These are phyloP conservation scores for Drosophila yooni DNA, from an alignment of 2,888 invertebrate genomes.

Conservation along the genomic window DNA sequence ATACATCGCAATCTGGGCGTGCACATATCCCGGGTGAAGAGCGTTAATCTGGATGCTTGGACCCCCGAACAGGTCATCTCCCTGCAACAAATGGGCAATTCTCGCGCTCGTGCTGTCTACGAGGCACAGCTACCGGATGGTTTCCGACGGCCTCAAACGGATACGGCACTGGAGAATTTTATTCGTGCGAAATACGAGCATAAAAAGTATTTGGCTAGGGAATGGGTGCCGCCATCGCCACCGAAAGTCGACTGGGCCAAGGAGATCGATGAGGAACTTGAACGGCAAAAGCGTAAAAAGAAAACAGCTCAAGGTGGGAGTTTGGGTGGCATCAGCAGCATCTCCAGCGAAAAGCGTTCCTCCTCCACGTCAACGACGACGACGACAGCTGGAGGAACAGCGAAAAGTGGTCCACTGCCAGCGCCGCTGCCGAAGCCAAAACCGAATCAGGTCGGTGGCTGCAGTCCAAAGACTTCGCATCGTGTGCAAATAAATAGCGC, in stretches of 20 bases:
- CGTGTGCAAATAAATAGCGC: slow-evolving; percentile 62
- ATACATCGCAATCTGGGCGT: slow-evolving; percentile 99
- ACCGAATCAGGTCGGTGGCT: slow-evolving; percentile 80
- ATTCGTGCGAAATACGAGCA: slow-evolving; percentile 99
- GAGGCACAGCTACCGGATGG: slow-evolving; percentile 98
- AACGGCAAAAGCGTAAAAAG: slow-evolving; percentile 93
- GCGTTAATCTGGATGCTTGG: slow-evolving; percentile 99
- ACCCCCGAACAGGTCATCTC: slow-evolving; percentile 98
- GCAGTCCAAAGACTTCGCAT: slow-evolving; percentile 84
- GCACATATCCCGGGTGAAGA: slow-evolving; percentile 99
- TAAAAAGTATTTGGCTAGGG: slow-evolving; percentile 99
- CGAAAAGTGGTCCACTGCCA: slow-evolving; percentile 74
- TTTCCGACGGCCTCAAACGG: slow-evolving; percentile 97
- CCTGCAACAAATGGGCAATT: slow-evolving; percentile 99
- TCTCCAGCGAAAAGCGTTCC: slow-evolving; percentile 65
- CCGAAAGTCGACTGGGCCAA: slow-evolving; percentile 95
- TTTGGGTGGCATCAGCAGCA: slow-evolving; percentile 64
- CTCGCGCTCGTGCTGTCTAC: slow-evolving; percentile 97
- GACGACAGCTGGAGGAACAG: slow-evolving; percentile 38
- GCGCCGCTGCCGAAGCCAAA: slow-evolving; percentile 84
- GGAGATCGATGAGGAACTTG: slow-evolving; percentile 94
- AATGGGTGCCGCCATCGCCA: slow-evolving; percentile 95
- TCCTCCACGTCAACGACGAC: slow-evolving; percentile 5
- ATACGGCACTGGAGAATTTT: slow-evolving; percentile 96
- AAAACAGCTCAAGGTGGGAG: slow-evolving; percentile 87